These are phyloP conservation scores for Ophion ellenae DNA, from an alignment of 2,888 invertebrate species.

Conservation along the genomic window DNA sequence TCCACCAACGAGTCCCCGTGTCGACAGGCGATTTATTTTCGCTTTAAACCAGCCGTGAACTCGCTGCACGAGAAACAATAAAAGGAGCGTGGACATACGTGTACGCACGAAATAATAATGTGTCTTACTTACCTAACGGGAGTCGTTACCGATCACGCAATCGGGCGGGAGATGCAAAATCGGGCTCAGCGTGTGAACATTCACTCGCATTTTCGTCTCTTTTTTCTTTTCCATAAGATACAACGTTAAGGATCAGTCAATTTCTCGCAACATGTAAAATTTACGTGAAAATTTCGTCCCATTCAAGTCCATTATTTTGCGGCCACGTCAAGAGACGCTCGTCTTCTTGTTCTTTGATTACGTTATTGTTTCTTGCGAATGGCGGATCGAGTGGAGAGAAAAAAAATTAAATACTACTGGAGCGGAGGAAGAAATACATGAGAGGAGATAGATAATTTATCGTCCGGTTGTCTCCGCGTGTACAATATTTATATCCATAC, in stretches of 20 bases:
- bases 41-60: not conserved
- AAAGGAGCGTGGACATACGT: constrained; percentile 15
- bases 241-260: constrained; percentile 27
- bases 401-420: constrained; percentile 1
- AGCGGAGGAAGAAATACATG: not conserved
- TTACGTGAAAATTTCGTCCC: not conserved
- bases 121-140: constrained; percentile 59
- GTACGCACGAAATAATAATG: constrained; percentile 59
- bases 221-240: constrained; percentile 25
- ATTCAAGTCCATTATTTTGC: too few species aligned
- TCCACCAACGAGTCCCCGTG: constrained; percentile 28
- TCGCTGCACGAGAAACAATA: not conserved
- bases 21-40: not conserved
- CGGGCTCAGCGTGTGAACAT: constrained; percentile 37
- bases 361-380: not conserved
- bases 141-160: constrained; percentile 33
- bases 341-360: not conserved
- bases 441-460: not conserved
- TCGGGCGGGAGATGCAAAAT: constrained; percentile 42
- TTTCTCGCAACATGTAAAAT: not conserved
- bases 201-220: constrained; percentile 13
- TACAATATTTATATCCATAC: constrained; percentile 45
- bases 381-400: not conserved
- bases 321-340: not conserved
- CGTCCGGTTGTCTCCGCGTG: constrained; percentile 34